These are phyloP conservation scores for Pogonognathellus flavescens DNA, from an alignment of 1,140 invertebrate genomes.

Conservation along the genomic window DNA sequence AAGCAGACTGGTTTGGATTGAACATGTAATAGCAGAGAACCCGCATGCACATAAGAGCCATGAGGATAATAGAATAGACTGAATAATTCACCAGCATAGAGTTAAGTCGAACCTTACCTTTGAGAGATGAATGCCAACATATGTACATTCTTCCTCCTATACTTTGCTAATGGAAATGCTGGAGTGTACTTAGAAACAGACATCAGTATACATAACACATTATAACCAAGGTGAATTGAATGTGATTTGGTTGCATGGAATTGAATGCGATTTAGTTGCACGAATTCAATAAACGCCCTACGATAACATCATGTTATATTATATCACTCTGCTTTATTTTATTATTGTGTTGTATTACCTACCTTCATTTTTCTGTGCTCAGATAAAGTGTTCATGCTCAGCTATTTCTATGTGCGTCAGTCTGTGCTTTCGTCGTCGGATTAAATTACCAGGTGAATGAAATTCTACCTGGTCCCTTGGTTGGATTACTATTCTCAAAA, in stretches of 20 bases:
- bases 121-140: slow-evolving; percentile 20
- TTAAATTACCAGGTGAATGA: slow-evolving; percentile 60
- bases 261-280: slow-evolving; percentile 49
- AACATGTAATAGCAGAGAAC: slow-evolving; percentile 14
- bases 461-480: slow-evolving; percentile 52
- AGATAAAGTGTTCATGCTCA: background rate
- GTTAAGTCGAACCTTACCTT: slow-evolving; percentile 9
- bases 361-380: background rate
- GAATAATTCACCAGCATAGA: slow-evolving; percentile 45
- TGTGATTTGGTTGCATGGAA: slow-evolving; percentile 50
- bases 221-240: slow-evolving; percentile 35
- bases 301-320: slow-evolving; percentile 54
- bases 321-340: slow-evolving; percentile 35
- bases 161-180: background rate
- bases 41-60: slow-evolving; percentile 36
- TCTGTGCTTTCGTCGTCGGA: slow-evolving; percentile 39
- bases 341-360: slow-evolving; percentile 17
- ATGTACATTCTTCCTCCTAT: background rate
- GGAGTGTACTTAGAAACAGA: background rate
- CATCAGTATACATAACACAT: slow-evolving; percentile 3
- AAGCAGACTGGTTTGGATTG: slow-evolving; percentile 8
- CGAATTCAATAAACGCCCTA: slow-evolving; percentile 58
- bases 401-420: slow-evolving; percentile 27
- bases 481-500: slow-evolving; percentile 27
- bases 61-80: slow-evolving; percentile 40